Evolutionary conservation across 1,140 invertebrate genomes (phyloP).

Genomic region (Drosophila willistoni): DNA sequence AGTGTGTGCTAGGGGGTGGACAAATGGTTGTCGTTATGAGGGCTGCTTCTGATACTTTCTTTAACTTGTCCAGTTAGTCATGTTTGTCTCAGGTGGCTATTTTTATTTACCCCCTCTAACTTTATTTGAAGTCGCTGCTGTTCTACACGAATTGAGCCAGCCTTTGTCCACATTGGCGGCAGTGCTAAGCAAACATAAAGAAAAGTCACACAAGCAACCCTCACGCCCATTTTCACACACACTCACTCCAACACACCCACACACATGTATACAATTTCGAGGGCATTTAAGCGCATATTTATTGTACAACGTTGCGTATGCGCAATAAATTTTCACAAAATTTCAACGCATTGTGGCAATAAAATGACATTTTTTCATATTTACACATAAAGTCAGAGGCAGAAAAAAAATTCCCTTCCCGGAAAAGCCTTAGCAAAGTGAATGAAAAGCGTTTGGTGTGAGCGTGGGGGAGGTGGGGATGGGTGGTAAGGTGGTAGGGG

Average conservation of each 20-base stretch:
- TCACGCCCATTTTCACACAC: too few species aligned
- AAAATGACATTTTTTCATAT: conserved; percentile 81
- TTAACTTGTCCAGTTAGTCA: conserved; percentile 6
- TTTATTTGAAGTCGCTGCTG: conserved; percentile 53
- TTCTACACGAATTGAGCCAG: conserved; percentile 28
- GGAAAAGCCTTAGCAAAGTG: not conserved
- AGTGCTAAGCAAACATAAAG: conserved; percentile 65
- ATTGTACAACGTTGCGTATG: conserved; percentile 75
- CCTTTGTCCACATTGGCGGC: conserved; percentile 56
- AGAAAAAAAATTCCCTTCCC: conserved; percentile 23
- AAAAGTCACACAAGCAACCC: conserved; percentile 14
- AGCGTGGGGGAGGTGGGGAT: not conserved
- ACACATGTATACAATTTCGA: conserved; percentile 27
- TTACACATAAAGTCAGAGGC: conserved; percentile 78
- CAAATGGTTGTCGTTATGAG: not conserved
- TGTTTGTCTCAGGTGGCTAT: conserved; percentile 2
- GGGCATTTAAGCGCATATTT: conserved; percentile 77
- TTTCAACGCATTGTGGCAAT: conserved; percentile 80
- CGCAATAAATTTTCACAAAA: conserved; percentile 80
- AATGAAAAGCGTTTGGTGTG: conserved; percentile 28
- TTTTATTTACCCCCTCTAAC: conserved; percentile 9
- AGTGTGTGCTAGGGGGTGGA: too few species aligned
- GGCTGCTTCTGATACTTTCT: not conserved
- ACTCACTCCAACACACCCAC: conserved; percentile 15
- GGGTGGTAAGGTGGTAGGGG: not conserved